Percentiles rank a stretch among this genome's conserved stretches.
phyloP scores from a whole-genome alignment of 2,797 vertebrate genomes.

The Botia almorhae region DNA sequence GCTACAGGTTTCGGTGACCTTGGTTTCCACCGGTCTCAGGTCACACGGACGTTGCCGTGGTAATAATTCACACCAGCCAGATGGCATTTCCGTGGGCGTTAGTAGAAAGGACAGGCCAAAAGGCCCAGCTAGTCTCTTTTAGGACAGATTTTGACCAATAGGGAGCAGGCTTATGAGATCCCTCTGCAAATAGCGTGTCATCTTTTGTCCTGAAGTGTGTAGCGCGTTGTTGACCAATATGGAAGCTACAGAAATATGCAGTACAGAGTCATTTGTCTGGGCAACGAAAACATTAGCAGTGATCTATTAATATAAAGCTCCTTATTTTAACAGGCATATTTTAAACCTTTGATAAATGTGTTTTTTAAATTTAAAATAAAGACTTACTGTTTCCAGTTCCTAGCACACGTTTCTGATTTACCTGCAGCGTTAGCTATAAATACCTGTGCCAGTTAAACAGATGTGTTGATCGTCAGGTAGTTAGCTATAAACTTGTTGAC shows the following conservation, averaged over 20 bases:
- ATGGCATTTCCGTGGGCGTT: constrained; percentile 84
- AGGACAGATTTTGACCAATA: constrained; percentile 72
- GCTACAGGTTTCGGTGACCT: constrained; percentile 80
- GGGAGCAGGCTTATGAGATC: constrained; percentile 41
- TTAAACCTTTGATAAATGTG: not conserved
- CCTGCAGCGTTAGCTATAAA: no score
- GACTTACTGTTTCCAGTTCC: not conserved
- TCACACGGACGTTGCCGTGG: constrained; percentile 79
- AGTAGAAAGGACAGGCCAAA: constrained; percentile 82
- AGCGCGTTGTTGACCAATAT: constrained; percentile 13
- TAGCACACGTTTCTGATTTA: not conserved
- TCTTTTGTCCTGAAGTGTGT: constrained; percentile 33
- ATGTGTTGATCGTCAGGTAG: not conserved
- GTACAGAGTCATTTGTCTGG: not conserved
- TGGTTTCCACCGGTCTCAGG: constrained; percentile 81
- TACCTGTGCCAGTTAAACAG: not conserved
- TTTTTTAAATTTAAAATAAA: not conserved
- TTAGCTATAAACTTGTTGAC: not conserved
- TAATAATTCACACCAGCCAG: constrained; percentile 87
- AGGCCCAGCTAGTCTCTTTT: constrained; percentile 77
- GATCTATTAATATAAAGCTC: not conserved
- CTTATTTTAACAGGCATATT: not conserved
- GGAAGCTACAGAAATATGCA: constrained; percentile 31
- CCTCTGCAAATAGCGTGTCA: constrained; percentile 39
- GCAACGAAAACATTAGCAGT: not conserved